Conservation (phyloP, 2,797 vertebrate genomes). For the Sylvia borin region DNA sequence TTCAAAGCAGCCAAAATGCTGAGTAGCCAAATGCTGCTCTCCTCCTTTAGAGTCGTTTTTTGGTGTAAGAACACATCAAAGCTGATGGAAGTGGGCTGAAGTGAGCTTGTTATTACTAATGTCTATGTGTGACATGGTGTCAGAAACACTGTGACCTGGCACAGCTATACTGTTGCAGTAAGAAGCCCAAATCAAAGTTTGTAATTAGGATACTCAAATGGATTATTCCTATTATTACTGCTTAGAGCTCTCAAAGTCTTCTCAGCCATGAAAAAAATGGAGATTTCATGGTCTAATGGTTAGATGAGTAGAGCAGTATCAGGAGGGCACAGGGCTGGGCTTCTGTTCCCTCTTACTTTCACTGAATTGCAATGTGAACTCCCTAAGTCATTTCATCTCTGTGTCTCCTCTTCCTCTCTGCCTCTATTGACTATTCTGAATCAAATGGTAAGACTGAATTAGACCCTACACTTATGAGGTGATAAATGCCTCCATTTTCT, state of each 20-base stretch:
- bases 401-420: not conserved
- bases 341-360: not conserved
- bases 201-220: not conserved
- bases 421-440: not conserved
- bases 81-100: not conserved
- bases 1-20: not conserved
- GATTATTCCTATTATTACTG: not conserved
- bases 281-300: not conserved
- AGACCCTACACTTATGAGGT: not conserved
- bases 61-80: not conserved
- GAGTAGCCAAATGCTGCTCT: not conserved
- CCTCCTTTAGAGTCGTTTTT: not conserved
- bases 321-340: not conserved
- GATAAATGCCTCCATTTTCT: not conserved
- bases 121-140: not conserved
- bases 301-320: not conserved
- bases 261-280: not conserved
- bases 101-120: not conserved
- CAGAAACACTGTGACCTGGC: not conserved
- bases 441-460: not conserved
- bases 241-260: not conserved
- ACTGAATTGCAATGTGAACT: not conserved
- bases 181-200: not conserved
- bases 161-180: not conserved
- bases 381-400: not conserved